A percentile compares a stretch with the other conserved stretches of the same genome.
Evolutionary conservation across 2,888 invertebrate species (phyloP).

Genomic region (Chromoteleia sp.): DNA sequence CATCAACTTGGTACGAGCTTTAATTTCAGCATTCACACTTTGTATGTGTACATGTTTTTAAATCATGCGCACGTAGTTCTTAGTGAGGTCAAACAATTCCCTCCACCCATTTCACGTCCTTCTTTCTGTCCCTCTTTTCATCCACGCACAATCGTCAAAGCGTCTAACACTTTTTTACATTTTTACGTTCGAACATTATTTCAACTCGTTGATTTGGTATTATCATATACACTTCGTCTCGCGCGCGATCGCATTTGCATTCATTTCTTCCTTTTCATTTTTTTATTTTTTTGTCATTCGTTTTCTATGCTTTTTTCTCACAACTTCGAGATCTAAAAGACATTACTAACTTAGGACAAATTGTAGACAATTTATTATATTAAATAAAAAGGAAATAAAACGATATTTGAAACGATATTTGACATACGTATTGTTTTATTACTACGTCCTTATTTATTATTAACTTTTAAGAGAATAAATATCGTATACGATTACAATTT

Average conservation of each 20-base stretch:
- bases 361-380: constrained; percentile 85
- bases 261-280: constrained; percentile 10
- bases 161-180: constrained; percentile 34
- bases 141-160: constrained; percentile 57
- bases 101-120: constrained; percentile 51
- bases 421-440: background rate
- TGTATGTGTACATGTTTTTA: constrained; percentile 48
- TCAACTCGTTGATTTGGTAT: constrained; percentile 28
- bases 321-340: constrained; percentile 81
- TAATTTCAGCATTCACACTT: constrained; percentile 45
- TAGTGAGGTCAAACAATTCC: constrained; percentile 49
- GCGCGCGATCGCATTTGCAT: constrained; percentile 57
- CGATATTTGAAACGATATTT: constrained; percentile 80
- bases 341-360: constrained; percentile 83
- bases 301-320: constrained; percentile 74
- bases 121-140: constrained; percentile 53
- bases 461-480: no score
- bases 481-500: no score
- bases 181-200: constrained; percentile 20
- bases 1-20: constrained; percentile 59
- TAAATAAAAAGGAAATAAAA: constrained; percentile 83
- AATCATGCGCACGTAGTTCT: constrained; percentile 53
- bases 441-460: background rate
- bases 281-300: constrained; percentile 5
- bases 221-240: constrained; percentile 32